Conservation (phyloP, 2,113 vertebrate genomes). For the Lamprologus sp. region DNA sequence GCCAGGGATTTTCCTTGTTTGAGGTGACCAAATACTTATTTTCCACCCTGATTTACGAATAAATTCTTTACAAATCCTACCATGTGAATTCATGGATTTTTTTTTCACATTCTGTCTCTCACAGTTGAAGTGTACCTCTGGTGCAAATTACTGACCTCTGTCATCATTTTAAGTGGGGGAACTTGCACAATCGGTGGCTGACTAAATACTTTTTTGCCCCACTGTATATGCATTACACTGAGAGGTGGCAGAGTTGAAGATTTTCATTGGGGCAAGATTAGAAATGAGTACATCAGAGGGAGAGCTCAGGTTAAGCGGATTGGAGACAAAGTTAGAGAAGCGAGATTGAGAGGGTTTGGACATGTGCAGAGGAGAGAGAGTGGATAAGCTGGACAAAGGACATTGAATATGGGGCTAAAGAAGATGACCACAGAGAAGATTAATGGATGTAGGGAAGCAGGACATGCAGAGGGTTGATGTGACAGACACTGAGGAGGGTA, state of each 20-base stretch:
- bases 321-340: background rate
- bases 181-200: too few species aligned
- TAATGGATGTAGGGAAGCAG: background rate
- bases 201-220: too few species aligned
- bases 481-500: background rate
- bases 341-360: background rate
- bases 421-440: background rate
- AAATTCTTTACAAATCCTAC: too few species aligned
- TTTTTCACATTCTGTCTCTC: too few species aligned
- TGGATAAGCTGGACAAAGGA: background rate
- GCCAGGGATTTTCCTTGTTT: too few species aligned
- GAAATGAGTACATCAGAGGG: background rate
- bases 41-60: too few species aligned
- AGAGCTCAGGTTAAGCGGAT: background rate
- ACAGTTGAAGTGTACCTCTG: too few species aligned
- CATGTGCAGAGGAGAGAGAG: background rate
- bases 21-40: too few species aligned
- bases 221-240: background rate
- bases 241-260: background rate
- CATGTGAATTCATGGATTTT: too few species aligned
- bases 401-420: background rate
- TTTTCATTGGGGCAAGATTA: background rate
- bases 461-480: background rate
- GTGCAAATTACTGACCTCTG: too few species aligned
- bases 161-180: too few species aligned